Evolutionary conservation across 2,888 invertebrate genomes (phyloP), one percentile per base, ranked within the genome.

Genomic region (Sphaerophoria rueppellii): DNA sequence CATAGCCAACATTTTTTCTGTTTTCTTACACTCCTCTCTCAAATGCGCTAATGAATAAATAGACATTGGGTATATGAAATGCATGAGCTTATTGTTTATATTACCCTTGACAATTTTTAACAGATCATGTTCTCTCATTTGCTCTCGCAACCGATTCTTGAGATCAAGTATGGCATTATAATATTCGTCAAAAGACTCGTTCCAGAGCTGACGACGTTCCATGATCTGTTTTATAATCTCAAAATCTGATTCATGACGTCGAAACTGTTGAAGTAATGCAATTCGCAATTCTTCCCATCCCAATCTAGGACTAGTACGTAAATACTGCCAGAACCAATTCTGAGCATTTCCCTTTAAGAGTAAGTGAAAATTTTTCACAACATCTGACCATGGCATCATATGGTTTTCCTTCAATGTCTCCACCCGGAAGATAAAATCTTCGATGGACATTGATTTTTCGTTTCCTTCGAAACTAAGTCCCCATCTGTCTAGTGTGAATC

Each of bases 11-110:
- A 72, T 60, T 40, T 72, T 72, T 11, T 60, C 60, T 0, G 60
- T 40, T 11, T 60, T 72, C 9, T 60, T 24, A 24, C 24, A 24
- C 2, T 24, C 24, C 24, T 24, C 24, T 24, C 24, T 24, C 24
- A 24, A 24, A 24, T 24, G 24, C 24, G 24, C 24, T 24, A 24
- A 24, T 24, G 24, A 24, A 24, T 24, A 24, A 24, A 72, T 72
- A 0, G 50, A n/a, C 71, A 72, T 72, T 0, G 71, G 71, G n/a
- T 72, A 72, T 5, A 72, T 32, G 2, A 32, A 60, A 5, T 50
- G 58, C 52, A 72, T 40, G 2, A 61, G 24, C 24, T 24, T 24
- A 2, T 2, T 24, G 24, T 24, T 24, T 24, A 24, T 24, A 24
- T 24, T 24, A 3, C 50, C n/a, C 11, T 58, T 76, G 0, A 67